phyloP scores from a whole-genome alignment of 2,888 invertebrate species.

The Xanthorhoe spadicearia region DNA sequence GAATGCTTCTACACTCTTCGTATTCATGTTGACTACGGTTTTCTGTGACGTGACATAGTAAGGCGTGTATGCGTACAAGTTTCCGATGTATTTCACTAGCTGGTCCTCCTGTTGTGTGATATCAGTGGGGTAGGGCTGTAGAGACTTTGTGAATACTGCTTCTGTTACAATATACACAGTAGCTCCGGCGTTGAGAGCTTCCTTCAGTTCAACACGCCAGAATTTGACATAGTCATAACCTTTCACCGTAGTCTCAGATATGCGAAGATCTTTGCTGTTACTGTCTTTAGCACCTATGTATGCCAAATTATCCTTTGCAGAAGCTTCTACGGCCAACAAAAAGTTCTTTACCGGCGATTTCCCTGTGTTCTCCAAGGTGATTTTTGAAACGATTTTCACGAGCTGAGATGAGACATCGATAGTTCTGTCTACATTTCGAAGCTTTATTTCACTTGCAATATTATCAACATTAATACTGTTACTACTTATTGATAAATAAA shows the following conservation, averaged over 20 bases:
- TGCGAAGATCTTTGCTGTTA: slow-evolving; percentile 84
- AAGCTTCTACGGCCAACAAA: slow-evolving; percentile 88
- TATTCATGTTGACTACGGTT: slow-evolving; percentile 90
- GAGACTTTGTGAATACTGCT: slow-evolving; percentile 89
- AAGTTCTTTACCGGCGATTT: slow-evolving; percentile 89
- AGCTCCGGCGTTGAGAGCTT: slow-evolving; percentile 84
- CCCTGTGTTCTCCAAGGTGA: slow-evolving; percentile 93
- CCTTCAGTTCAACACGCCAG: slow-evolving; percentile 86
- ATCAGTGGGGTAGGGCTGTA: slow-evolving; percentile 93
- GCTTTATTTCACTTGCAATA: slow-evolving; percentile 85
- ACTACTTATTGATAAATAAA: slow-evolving; percentile 62
- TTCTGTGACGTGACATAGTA: slow-evolving; percentile 93
- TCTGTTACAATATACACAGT: slow-evolving; percentile 87
- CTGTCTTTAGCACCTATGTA: slow-evolving; percentile 89
- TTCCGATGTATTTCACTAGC: slow-evolving; percentile 94
- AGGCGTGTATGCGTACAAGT: slow-evolving; percentile 92
- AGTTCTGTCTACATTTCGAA: slow-evolving; percentile 93
- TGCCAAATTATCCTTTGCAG: slow-evolving; percentile 87
- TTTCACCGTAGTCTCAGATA: slow-evolving; percentile 79
- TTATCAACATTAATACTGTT: slow-evolving; percentile 68
- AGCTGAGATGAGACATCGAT: slow-evolving; percentile 95
- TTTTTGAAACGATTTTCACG: slow-evolving; percentile 91
- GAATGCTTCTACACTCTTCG: slow-evolving; percentile 92
- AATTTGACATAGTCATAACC: slow-evolving; percentile 79
- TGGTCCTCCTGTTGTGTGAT: slow-evolving; percentile 98